phyloP scores from a whole-genome alignment of 2,113 vertebrate species.

The Oncorhynchus kisutch region DNA sequence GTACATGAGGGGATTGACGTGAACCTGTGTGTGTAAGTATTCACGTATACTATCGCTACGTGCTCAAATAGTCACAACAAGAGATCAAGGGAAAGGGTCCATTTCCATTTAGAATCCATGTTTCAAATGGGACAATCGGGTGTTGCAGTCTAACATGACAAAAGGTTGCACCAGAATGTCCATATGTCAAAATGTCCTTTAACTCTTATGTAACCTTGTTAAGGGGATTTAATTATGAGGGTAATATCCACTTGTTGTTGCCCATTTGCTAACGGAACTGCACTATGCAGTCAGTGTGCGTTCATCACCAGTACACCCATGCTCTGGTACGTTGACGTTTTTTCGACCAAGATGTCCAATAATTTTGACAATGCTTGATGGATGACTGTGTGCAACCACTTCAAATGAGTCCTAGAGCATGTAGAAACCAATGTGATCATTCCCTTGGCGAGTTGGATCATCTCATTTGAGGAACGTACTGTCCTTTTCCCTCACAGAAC shows the following conservation, averaged over 20 bases:
- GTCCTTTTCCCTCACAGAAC: no score
- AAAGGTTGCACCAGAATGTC: background rate
- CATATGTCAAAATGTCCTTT: background rate
- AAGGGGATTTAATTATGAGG: background rate
- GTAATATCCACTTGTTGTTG: background rate
- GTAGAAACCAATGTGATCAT: background rate
- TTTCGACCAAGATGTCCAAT: background rate
- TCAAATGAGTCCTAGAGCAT: background rate
- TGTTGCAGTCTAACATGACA: background rate
- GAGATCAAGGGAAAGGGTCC: background rate
- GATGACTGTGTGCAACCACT: background rate
- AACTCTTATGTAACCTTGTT: no score
- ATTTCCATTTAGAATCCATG: background rate
- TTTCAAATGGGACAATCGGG: background rate
- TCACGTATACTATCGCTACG: background rate
- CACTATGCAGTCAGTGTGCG: background rate
- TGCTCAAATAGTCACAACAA: background rate
- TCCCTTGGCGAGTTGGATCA: background rate
- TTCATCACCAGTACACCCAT: background rate
- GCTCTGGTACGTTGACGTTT: background rate
- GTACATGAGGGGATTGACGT: background rate
- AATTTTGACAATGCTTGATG: slow-evolving; percentile 1
- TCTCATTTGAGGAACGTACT: background rate
- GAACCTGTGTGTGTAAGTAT: background rate
- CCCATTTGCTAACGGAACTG: background rate